Conservation (phyloP, 2,797 vertebrate genomes). For the Lutra lutra region DNA sequence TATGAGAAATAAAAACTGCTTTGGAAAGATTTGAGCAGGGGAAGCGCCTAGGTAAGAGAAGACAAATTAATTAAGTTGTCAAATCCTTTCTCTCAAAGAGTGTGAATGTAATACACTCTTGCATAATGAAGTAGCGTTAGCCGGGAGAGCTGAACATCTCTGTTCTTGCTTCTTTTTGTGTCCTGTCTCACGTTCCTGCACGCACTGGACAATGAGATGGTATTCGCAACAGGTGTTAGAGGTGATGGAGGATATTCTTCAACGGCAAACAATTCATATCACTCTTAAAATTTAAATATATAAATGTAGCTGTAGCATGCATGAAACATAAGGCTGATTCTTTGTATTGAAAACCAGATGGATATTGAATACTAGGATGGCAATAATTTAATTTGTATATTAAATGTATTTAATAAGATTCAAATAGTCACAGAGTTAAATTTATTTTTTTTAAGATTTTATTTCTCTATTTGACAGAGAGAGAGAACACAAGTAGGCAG, state of each 20-base stretch:
- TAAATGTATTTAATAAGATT: not conserved
- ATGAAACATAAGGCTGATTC: not conserved
- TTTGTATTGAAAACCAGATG: not conserved
- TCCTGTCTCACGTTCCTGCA: not conserved
- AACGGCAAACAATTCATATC: not conserved
- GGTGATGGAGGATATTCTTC: not conserved
- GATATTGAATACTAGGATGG: not conserved
- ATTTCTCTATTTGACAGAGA: too few relatives aligned
- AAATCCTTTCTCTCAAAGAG: conserved; percentile 49
- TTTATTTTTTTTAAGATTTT: not conserved
- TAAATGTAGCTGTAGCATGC: not conserved
- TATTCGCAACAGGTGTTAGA: not conserved
- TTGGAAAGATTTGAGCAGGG: not conserved
- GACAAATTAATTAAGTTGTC: conserved; percentile 53
- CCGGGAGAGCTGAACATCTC: not conserved
- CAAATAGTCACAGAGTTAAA: not conserved
- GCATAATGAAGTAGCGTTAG: not conserved
- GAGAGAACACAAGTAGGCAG: too few relatives aligned
- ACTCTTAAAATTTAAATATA: conserved; percentile 4
- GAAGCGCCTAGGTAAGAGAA: conserved; percentile 40
- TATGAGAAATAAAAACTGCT: conserved; percentile 48
- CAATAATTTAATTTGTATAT: not conserved
- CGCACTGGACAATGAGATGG: not conserved
- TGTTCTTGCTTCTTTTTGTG: not conserved
- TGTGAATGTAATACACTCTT: not conserved